Evolutionary conservation across 1,140 invertebrate species (phyloP).

Genomic region (Harpegnathos saltator): DNA sequence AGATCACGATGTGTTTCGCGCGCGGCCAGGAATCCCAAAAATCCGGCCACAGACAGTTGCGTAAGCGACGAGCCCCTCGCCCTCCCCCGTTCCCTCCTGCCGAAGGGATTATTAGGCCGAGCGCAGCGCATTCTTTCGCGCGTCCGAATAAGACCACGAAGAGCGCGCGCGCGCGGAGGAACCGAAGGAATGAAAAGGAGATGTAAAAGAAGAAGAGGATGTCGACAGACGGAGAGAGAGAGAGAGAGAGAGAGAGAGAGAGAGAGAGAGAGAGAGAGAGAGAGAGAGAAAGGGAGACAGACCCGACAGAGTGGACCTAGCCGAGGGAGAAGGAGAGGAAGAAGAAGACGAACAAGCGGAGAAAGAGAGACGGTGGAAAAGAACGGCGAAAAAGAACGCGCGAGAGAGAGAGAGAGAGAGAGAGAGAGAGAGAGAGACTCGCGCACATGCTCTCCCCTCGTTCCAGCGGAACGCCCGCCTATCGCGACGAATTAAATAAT

Average conservation of each 20-base stretch:
- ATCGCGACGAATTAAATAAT: background rate
- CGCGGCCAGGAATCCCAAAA: constrained; percentile 77
- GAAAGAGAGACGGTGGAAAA: background rate
- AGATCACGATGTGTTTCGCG: constrained; percentile 47
- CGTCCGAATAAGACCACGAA: constrained; percentile 76
- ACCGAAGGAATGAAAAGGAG: constrained; percentile 48
- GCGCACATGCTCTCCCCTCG: background rate
- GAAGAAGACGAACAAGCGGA: constrained; percentile 13
- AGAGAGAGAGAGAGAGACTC: background rate
- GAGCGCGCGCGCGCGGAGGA: constrained; percentile 29
- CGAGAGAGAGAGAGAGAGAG: constrained; percentile 9
- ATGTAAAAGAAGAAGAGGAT: constrained; percentile 48
- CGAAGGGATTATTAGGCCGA: constrained; percentile 80
- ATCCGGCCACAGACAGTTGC: constrained; percentile 78
- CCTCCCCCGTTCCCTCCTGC: constrained; percentile 20
- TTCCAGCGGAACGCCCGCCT: background rate
- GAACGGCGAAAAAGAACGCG: background rate
- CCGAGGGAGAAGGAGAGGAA: constrained; percentile 36
- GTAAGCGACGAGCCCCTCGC: constrained; percentile 74
- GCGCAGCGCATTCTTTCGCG: constrained; percentile 78
- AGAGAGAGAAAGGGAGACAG: too few relatives aligned
- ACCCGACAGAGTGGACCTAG: background rate
- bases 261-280: constrained; percentile 30
- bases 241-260: constrained; percentile 30
- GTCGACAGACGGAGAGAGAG: constrained; percentile 35